Base-by-base conservation (phyloP, 1,140 invertebrate genomes). In the Drosophila gunungcola region DNA sequence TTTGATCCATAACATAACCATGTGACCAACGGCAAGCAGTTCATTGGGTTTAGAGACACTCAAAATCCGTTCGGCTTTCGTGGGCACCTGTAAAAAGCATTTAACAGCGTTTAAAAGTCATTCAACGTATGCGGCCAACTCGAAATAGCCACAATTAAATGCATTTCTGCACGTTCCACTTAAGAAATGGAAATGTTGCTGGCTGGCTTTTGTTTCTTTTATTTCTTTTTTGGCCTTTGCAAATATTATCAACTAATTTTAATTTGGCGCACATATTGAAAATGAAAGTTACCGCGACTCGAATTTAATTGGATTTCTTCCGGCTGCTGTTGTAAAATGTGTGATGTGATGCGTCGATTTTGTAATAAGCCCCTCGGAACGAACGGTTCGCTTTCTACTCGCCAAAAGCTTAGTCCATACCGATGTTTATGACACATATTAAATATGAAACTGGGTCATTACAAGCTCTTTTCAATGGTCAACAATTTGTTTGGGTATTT, bases 211-310 rank as follows among this genome's bases (percentile, higher is more conserved):
- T 36, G 36, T 67, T 58, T 73, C 54, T 56, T 21, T 48, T 52
- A 58, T 10, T 39, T 43, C 56, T 46, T 65, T 67, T 34, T 52
- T 56, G 61, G 64, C 64, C 34, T 73, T 38, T 68, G 49, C 57
- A 42, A 55, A 64, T 75, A 62, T 78, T 34, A 58, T 62, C 73
- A 67, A 57, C 80, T 80, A 89, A 89, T 89, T 83, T 89, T 64
- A 77, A 88, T 86, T 86, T 86, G 77, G 75, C 82, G 78, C 83
- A 88, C 83, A 86, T 86, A 88, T 86, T 82, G 83, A 89, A 88
- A 88, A 89, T 67, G 84, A 89, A 88, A 89, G 79, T 80, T 80
- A 84, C 77, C 74, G 70, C 74, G 69, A 82, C 83, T 67, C 80
- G 82, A 75, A 86, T 86, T 86, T 88, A 86, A 82, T 86, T 86